phyloP scores from a whole-genome alignment of 2,113 vertebrate genomes.

The Pampusana beccarii region DNA sequence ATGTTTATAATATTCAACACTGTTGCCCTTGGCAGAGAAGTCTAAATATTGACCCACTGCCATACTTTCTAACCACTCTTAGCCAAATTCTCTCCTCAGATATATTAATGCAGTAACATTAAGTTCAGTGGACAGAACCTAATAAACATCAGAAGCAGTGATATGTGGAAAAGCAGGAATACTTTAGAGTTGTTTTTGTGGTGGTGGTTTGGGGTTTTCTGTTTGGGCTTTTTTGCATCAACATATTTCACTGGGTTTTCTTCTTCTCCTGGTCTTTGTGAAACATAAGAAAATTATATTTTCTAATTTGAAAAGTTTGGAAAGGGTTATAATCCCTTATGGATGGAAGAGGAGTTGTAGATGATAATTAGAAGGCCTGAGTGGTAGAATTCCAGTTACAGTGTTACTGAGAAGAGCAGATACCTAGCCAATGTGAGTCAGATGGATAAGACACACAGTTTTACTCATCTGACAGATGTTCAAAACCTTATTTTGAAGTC shows the following conservation, averaged over 20 bases:
- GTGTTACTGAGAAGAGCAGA: neutral
- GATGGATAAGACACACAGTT: accelerated
- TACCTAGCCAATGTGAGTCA: neutral
- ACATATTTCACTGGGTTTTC: neutral
- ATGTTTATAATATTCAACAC: neutral
- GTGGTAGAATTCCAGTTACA: neutral
- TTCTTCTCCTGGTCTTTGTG: neutral
- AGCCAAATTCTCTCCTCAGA: neutral
- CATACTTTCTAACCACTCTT: neutral
- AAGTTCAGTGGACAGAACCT: neutral
- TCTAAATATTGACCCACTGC: conserved; percentile 1
- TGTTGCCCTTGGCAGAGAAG: conserved; percentile 28
- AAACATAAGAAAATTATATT: neutral
- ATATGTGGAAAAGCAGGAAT: neutral
- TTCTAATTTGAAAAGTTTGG: neutral
- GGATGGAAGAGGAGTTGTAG: neutral
- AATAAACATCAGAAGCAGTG: neutral
- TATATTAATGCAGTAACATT: accelerated
- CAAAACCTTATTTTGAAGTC: neutral
- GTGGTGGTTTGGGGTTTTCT: too few species aligned
- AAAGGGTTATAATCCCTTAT: neutral
- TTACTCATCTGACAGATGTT: neutral
- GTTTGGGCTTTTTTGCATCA: neutral
- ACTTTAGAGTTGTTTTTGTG: neutral
- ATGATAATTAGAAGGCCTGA: neutral